These are phyloP conservation scores for Clarias platycephalus DNA, from an alignment of 2,797 vertebrate genomes.

Conservation along the genomic window DNA sequence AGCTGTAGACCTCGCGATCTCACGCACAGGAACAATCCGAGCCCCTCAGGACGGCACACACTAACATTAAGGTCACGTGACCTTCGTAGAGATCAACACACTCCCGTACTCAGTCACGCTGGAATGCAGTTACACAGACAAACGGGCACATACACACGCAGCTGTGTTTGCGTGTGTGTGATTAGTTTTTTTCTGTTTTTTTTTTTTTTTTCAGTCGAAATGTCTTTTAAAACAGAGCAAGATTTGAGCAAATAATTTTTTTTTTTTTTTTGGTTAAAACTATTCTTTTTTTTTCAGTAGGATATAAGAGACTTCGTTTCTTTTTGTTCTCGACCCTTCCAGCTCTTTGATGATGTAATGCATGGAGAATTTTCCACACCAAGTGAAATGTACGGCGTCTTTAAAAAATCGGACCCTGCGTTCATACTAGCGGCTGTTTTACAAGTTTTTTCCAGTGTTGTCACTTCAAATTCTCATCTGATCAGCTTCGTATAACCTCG, in stretches of 20 bases:
- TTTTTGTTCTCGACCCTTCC: neutral
- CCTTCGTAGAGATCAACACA: neutral
- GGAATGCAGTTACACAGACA: constrained; percentile 18
- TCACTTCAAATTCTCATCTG: neutral
- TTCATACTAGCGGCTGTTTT: neutral
- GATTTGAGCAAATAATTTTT: neutral
- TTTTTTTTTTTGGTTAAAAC: no score
- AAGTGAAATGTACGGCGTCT: neutral
- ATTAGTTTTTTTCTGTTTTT: neutral
- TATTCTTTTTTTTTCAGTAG: neutral
- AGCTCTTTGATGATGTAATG: neutral
- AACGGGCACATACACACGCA: neutral
- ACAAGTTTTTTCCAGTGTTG: neutral
- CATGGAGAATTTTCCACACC: neutral
- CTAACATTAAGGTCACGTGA: constrained; percentile 5
- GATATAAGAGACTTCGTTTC: neutral
- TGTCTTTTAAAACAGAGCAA: neutral
- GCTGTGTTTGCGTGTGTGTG: neutral
- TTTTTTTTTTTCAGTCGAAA: neutral
- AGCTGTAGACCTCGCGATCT: constrained; percentile 25
- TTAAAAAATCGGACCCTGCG: neutral
- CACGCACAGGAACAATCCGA: neutral
- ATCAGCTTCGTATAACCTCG: neutral
- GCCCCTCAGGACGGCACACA: constrained; percentile 1
- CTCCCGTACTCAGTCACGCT: neutral